Evolutionary conservation across 1,140 invertebrate species (phyloP).

Genomic region (Drosophila insularis): DNA sequence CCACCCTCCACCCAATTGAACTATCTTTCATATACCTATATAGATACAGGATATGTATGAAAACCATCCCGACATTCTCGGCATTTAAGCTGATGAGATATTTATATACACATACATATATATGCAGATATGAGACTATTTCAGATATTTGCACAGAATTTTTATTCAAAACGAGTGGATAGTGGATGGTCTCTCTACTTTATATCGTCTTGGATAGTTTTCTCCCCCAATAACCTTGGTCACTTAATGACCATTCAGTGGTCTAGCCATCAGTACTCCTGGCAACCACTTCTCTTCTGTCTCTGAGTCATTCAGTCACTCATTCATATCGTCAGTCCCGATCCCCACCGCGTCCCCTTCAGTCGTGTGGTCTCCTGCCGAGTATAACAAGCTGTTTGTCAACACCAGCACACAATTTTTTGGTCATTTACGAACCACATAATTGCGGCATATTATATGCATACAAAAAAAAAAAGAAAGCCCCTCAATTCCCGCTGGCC

Average conservation of each 20-base stretch:
- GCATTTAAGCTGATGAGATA: constrained; percentile 61
- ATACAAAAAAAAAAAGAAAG: constrained; percentile 33
- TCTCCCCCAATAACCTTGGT: constrained; percentile 45
- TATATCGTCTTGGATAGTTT: background rate
- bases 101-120: constrained; percentile 13
- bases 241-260: constrained; percentile 78
- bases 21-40: constrained; percentile 13
- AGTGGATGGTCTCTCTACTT: too few relatives aligned
- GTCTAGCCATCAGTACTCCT: constrained; percentile 34
- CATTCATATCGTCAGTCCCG: constrained; percentile 19
- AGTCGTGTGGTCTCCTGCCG: background rate
- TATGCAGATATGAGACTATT: background rate
- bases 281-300: background rate
- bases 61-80: constrained; percentile 15
- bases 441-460: constrained; percentile 79
- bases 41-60: constrained; percentile 40
- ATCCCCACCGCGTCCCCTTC: background rate
- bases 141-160: constrained; percentile 36
- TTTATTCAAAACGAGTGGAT: background rate
- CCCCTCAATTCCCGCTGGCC: constrained; percentile 2
- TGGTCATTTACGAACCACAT: constrained; percentile 79
- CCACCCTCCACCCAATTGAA: background rate
- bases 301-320: constrained; percentile 8
- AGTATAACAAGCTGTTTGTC: constrained; percentile 77
- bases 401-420: constrained; percentile 77